These are phyloP conservation scores for Apoda limacodes DNA, from an alignment of 2,888 invertebrate species.

Conservation along the genomic window DNA sequence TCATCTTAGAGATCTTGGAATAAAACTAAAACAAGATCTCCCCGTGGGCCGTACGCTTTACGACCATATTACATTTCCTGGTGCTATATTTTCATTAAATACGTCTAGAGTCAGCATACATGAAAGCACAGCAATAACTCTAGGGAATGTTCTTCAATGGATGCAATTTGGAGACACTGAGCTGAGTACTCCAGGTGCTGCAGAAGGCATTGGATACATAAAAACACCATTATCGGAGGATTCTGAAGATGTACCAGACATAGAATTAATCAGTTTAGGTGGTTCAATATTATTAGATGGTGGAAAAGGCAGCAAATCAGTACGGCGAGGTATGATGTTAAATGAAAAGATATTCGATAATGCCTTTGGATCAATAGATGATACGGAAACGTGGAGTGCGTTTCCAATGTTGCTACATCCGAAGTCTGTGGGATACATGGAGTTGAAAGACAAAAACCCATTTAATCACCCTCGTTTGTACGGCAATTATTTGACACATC, in stretches of 20 bases:
- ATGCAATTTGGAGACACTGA: conserved; percentile 60
- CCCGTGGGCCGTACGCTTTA: conserved; percentile 76
- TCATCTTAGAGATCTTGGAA: conserved; percentile 67
- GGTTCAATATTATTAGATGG: conserved; percentile 69
- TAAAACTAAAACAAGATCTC: conserved; percentile 71
- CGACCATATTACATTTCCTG: conserved; percentile 75
- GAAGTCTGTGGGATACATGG: conserved; percentile 73
- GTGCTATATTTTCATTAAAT: conserved; percentile 64
- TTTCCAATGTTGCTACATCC: conserved; percentile 72
- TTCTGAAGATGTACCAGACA: conserved; percentile 69
- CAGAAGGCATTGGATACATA: conserved; percentile 70
- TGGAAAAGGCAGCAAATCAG: conserved; percentile 34
- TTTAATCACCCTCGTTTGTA: conserved; percentile 74
- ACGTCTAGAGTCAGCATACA: conserved; percentile 40
- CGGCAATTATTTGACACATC: conserved; percentile 78
- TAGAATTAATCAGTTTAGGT: conserved; percentile 72
- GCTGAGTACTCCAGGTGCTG: conserved; percentile 63
- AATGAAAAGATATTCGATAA: conserved; percentile 51
- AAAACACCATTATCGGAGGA: conserved; percentile 69
- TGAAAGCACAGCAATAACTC: conserved; percentile 33
- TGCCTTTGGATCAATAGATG: conserved; percentile 47
- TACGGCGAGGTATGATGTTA: conserved; percentile 47
- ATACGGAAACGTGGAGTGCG: conserved; percentile 54
- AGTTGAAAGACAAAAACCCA: conserved; percentile 73
- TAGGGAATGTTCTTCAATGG: conserved; percentile 41